Evolutionary conservation across 2,888 invertebrate species (phyloP), one percentile per base, ranked within the genome.

Genomic region (Spodoptera littoralis): DNA sequence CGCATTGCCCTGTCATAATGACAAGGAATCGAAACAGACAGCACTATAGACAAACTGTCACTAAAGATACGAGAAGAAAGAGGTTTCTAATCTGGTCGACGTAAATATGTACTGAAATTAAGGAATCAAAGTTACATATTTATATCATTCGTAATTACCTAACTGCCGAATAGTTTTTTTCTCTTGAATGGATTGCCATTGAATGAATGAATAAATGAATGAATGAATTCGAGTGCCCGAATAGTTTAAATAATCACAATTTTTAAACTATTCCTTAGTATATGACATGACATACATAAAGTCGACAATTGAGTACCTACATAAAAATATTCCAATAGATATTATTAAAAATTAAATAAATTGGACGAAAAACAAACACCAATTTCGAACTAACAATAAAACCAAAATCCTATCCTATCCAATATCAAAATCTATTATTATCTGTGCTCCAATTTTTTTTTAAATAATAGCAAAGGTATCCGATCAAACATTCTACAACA

Each of bases 401-500:
- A 47, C 43, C 36, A 36, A 8, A 36, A 36, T 36, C 36, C 36
- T 18, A 36, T 36, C 36, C 36, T 36, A 8, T 36, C 36, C 36
- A 36, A 44, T 13, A 45, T 49, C 52, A 54, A 67, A 63, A 51
- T 9, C 36, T 36, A 36, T 47, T 61, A 61, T 64, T 69, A 65
- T 69, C 52, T 58, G 51, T 56, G 65, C 70, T 74, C 60, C 27
- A 75, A 72, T 75, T 75, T 75, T 70, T 74, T 62, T 60, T 36
- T 55, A 8, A 61, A 74, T 73, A 73, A 73, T 54, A 44, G 66
- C 68, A 55, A 70, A 69, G 79, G 72, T 68, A 74, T 72, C 68
- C 76, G 71, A 79, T 79, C 84, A 82, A 84, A 87, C 80, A 84
- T 83, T 85, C 86, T 79, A 79, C 69, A 67, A 91, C 91, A 92